Percentiles rank a stretch among this genome's conserved stretches.
Evolutionary conservation across 2,888 invertebrate genomes (phyloP).

Genomic region (Cenopis cana): DNA sequence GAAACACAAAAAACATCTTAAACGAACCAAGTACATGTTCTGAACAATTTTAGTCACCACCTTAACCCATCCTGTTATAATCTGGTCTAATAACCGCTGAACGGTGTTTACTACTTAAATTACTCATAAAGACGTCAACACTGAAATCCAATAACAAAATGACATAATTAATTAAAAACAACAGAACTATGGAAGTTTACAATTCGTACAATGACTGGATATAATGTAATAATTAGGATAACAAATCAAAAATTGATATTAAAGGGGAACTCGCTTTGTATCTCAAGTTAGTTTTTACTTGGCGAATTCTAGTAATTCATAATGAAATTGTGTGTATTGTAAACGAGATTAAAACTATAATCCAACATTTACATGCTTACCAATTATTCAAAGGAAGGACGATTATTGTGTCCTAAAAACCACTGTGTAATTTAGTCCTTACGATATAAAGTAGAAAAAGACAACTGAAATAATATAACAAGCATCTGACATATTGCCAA

Average conservation of each 20-base stretch:
- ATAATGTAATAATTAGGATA: too few species aligned
- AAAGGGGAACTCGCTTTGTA: neutral
- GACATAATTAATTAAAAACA: conserved; percentile 9
- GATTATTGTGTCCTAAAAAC: neutral
- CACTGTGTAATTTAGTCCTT: neutral
- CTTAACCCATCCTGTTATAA: conserved; percentile 15
- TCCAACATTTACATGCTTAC: neutral
- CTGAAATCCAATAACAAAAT: conserved; percentile 34
- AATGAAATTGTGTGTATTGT: too few species aligned
- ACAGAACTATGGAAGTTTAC: neutral
- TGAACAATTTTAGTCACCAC: conserved; percentile 6
- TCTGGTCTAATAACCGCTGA: conserved; percentile 2
- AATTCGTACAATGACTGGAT: neutral
- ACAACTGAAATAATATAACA: neutral
- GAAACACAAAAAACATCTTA: neutral
- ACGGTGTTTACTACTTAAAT: conserved; percentile 1
- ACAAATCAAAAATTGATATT: too few species aligned
- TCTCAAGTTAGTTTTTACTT: neutral
- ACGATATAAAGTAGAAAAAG: neutral
- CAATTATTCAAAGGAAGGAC: neutral
- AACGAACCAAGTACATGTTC: neutral
- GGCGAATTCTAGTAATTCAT: neutral
- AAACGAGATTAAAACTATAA: neutral
- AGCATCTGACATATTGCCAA: neutral
- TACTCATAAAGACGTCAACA: conserved; percentile 26